Evolutionary conservation across 2,888 invertebrate genomes (phyloP).

Genomic region (Willowsia nigromaculata): DNA sequence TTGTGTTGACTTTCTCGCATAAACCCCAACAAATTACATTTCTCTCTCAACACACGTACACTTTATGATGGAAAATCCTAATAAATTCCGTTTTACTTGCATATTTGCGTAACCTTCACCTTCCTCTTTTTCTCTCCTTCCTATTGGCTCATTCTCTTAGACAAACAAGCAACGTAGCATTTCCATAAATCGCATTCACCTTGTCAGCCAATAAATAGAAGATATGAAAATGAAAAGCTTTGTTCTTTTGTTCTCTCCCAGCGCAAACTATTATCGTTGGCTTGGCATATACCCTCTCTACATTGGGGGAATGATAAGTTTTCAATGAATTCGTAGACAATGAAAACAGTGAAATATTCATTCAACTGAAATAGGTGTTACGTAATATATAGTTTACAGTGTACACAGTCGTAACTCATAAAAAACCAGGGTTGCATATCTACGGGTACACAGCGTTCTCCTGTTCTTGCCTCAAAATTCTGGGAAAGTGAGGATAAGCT

Average conservation of each 20-base stretch:
- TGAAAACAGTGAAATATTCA: not conserved
- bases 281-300: too few relatives aligned
- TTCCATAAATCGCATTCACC: constrained; percentile 14
- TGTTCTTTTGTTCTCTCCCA: not conserved
- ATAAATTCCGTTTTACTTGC: constrained; percentile 8
- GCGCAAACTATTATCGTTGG: not conserved
- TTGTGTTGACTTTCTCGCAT: not conserved
- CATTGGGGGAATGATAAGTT: not conserved
- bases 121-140: not conserved
- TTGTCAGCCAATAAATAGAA: constrained; percentile 17
- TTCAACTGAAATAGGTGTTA: not conserved
- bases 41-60: not conserved
- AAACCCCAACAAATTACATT: not conserved
- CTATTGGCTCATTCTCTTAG: not conserved
- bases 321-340: not conserved
- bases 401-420: not conserved
- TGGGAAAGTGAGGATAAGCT: constrained; percentile 16
- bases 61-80: not conserved
- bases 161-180: not conserved
- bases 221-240: not conserved
- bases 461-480: constrained; percentile 21
- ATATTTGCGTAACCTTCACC: constrained; percentile 15
- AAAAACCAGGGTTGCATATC: not conserved
- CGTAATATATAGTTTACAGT: too few relatives aligned
- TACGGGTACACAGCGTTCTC: not conserved